Percentiles rank a stretch among this genome's conserved stretches.
Evolutionary conservation across 2,888 invertebrate species (phyloP).

Genomic region (Dusona sp.): DNA sequence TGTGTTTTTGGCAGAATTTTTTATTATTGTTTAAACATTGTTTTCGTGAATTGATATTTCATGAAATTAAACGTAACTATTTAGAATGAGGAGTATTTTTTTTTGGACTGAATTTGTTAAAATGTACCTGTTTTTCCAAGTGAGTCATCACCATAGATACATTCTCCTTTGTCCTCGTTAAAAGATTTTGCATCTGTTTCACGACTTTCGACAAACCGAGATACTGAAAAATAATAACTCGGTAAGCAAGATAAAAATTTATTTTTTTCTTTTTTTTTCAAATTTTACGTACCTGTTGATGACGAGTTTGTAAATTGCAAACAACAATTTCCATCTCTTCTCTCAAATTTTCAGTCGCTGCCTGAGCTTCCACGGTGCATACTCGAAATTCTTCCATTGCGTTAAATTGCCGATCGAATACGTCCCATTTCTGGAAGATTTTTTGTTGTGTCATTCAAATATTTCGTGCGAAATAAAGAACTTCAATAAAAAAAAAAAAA

Average conservation of each 20-base stretch:
- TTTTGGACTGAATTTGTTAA: neutral
- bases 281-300: constrained; percentile 76
- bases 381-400: constrained; percentile 81
- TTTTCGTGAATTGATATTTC: too few relatives aligned
- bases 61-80: too few relatives aligned
- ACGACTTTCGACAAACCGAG: constrained; percentile 71
- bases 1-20: too few relatives aligned
- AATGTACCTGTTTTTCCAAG: constrained; percentile 78
- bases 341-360: constrained; percentile 80
- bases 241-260: neutral
- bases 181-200: constrained; percentile 75
- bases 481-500: neutral
- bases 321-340: constrained; percentile 79
- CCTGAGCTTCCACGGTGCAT: constrained; percentile 82
- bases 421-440: constrained; percentile 69
- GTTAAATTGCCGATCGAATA: constrained; percentile 76
- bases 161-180: constrained; percentile 76
- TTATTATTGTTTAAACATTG: too few relatives aligned
- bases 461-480: neutral
- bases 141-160: constrained; percentile 74
- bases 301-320: constrained; percentile 76
- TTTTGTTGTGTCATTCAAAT: neutral
- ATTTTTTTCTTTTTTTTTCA: neutral
- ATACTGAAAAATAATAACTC: constrained; percentile 74
- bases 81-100: too few relatives aligned